Base-by-base conservation (phyloP, 1,140 invertebrate genomes). In the Rhyacophila brunnea region DNA sequence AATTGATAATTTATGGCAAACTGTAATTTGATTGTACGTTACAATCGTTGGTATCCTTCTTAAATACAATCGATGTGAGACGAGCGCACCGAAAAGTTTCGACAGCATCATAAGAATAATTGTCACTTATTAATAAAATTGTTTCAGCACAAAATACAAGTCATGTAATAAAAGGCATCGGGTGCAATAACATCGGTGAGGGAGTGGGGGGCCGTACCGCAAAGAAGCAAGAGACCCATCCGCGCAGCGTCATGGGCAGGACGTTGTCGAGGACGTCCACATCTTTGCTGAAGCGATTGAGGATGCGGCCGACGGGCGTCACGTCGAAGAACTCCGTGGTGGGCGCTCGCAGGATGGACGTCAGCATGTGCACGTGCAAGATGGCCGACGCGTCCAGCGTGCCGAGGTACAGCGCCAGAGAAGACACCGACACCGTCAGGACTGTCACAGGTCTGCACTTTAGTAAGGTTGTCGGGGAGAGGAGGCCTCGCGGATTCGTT, bases 271-370 rank as follows among this genome's bases (percentile, higher is more conserved):
- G 77, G 64, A 83, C 82, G 72, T 93, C 89, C 63, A 93, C 81
- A 80, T 93, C 92, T 77, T 90, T 91, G 74, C 85, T 84, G 78
- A 95, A 93, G 67, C 90, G 82, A 79, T 93, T 93, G 66, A 94
- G 78, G 68, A 93, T 84, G 69, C 92, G 82, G 68, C 92, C 92
- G 57, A 88, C 71, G 43, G 92, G 92, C 65, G 92, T 93, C 65
- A 89, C 85, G 75, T 95, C 92, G 81, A 91, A 95, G 80, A 94
- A 93, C 63, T 81, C 83, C 66, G 82, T 81, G 66, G 76, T 75
- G 38, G 92, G 91, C 64, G 84, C 83, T 63, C 83, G 84, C 65
- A 95, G 78, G 60, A 89, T 81, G 69, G 86, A 82, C 58, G 74
- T 71, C 52, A 96, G 83, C 67, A 92, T 74, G 46, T 75, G 74